Evolutionary conservation across 1,140 invertebrate genomes (phyloP), one percentile per base, ranked within the genome.

Genomic region (Drosophila willistoni): DNA sequence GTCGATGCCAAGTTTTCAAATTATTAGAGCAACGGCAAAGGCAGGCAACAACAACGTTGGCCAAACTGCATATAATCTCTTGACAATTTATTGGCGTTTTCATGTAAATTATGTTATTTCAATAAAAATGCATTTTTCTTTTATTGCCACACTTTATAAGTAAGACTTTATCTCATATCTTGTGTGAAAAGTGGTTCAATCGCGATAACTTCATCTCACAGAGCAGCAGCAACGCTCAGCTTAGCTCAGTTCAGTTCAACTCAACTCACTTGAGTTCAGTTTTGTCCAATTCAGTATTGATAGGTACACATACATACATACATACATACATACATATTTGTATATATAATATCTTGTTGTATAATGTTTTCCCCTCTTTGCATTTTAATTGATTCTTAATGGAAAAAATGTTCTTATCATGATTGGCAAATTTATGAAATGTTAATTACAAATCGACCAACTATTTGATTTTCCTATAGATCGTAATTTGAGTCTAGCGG

Each of bases 311-410:
- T 19, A 19, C 17, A 7, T 47, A 9, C 14, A 17, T 22, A 22
- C 14, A 17, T 22, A 22, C 36, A 39, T 19, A 19, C 17, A 7
- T 47, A 17, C 14, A 17, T 22, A 22, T 22, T 22, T 22, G 19
- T 22, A 12, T 47, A 47, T 51, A 51, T 51, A 51, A 51, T 51
- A 51, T 51, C 44, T 51, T 51, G 44, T 51, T 51, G 44, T 33
- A 54, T 39, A 63, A 56, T 62, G 54, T 65, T 68, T 69, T 65
- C 66, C 71, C 63, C 71, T 68, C 68, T 73, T 77, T 77, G 70
- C 77, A 89, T 84, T 90, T 90, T 90, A 90, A 90, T 90, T 90
- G 89, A 90, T 90, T 90, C 87, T 84, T 90, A 90, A 90, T 90
- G 87, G 83, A 90, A 90, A 82, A 90, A 84, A 71, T 64, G 60